Evolutionary conservation across 1,140 invertebrate species (phyloP).

Genomic region (Scaptomyza hsui): DNA sequence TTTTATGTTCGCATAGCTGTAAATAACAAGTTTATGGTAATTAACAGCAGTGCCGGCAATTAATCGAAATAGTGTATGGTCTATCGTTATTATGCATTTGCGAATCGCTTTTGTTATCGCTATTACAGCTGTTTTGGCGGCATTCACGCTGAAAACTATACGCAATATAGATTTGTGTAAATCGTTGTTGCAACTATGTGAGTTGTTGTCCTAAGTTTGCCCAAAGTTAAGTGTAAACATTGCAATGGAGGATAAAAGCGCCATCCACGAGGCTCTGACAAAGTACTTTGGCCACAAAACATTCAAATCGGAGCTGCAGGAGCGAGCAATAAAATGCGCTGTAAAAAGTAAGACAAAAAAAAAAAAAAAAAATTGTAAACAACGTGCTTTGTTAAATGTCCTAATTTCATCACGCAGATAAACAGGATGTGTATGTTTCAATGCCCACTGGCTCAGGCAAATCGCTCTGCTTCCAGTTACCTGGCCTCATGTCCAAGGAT

Average conservation of each 20-base stretch:
- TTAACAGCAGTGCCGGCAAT: constrained; percentile 6
- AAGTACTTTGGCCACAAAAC: constrained; percentile 66
- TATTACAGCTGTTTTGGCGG: constrained; percentile 50
- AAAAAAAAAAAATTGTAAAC: constrained; percentile 1
- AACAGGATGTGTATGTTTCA: constrained; percentile 91
- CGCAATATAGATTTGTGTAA: constrained; percentile 29
- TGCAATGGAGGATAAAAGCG: constrained; percentile 44
- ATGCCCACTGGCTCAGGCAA: constrained; percentile 99
- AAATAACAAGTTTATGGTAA: too few species aligned
- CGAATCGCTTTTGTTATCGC: constrained; percentile 19
- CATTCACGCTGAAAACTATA: constrained; percentile 34
- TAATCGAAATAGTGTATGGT: neutral
- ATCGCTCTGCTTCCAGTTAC: constrained; percentile 96
- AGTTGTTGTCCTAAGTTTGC: constrained; percentile 15
- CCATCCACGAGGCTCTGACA: constrained; percentile 50
- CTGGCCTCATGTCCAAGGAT: constrained; percentile 90
- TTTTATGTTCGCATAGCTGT: too few species aligned
- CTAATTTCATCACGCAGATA: constrained; percentile 85
- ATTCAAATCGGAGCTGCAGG: constrained; percentile 79
- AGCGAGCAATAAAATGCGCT: constrained; percentile 67
- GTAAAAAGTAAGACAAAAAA: constrained; percentile 66
- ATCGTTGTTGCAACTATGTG: neutral
- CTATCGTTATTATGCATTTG: neutral
- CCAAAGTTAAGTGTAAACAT: neutral
- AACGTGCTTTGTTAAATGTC: neutral